Percentiles rank a stretch among this genome's conserved stretches.
These are phyloP conservation scores for Bos javanicus DNA, from an alignment of 2,113 vertebrate species.

Conservation along the genomic window DNA sequence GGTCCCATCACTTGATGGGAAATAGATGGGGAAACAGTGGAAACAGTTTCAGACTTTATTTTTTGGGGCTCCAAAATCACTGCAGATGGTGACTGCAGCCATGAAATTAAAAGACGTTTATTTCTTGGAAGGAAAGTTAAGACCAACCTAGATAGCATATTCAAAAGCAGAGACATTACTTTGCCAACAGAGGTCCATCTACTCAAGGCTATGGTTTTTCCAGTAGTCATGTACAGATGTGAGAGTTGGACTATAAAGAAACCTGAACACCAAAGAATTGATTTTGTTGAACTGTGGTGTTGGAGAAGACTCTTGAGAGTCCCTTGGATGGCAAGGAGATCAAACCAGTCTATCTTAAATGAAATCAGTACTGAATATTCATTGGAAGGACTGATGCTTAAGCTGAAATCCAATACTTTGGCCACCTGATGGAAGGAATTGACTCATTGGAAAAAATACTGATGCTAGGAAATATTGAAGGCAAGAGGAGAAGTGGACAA, in stretches of 20 bases:
- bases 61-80: accelerated
- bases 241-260: not conserved
- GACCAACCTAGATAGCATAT: not conserved
- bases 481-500: not conserved
- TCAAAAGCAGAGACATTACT: not conserved
- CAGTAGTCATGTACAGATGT: not conserved
- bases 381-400: not conserved
- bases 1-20: not conserved
- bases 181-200: not conserved
- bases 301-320: not conserved
- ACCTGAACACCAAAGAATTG: not conserved
- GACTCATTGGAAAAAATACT: not conserved
- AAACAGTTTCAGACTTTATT: not conserved
- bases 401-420: not conserved
- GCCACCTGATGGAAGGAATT: not conserved
- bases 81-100: not conserved
- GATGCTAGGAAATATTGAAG: not conserved
- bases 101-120: not conserved
- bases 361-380: not conserved
- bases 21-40: not conserved
- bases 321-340: not conserved
- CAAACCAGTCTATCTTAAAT: not conserved
- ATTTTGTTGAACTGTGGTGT: not conserved
- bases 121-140: not conserved
- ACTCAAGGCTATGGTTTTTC: not conserved